phyloP scores from a whole-genome alignment of 2,888 invertebrate species.

The Eudasyphora cyanicolor region DNA sequence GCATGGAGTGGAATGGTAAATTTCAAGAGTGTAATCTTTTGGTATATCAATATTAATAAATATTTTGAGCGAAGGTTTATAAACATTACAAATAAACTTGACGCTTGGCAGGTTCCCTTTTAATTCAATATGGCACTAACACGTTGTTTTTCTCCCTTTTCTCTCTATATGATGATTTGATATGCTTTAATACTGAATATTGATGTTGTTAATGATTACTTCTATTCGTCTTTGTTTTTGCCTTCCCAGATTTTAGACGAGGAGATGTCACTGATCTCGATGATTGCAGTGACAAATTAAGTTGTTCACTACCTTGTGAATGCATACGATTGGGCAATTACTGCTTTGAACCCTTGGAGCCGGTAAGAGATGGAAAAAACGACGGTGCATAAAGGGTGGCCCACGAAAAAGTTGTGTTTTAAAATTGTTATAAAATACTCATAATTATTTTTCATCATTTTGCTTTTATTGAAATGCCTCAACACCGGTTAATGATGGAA shows the following conservation, averaged over 20 bases:
- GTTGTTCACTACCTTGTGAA: slow-evolving; percentile 85
- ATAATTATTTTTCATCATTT: too few species aligned
- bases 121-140: slow-evolving; percentile 11
- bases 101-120: neutral
- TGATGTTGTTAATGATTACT: slow-evolving; percentile 1
- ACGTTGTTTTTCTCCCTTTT: too few species aligned
- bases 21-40: neutral
- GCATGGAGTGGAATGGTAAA: slow-evolving; percentile 59
- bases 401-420: too few species aligned
- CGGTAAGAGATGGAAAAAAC: slow-evolving; percentile 81
- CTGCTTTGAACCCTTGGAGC: slow-evolving; percentile 87
- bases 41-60: too few species aligned
- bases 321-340: slow-evolving; percentile 93
- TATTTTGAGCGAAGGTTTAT: neutral
- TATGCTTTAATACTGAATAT: neutral
- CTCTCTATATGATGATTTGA: neutral
- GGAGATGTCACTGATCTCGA: slow-evolving; percentile 80
- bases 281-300: slow-evolving; percentile 80
- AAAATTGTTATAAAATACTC: too few species aligned
- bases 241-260: slow-evolving; percentile 83
- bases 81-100: neutral
- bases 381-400: neutral
- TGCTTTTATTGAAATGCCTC: too few species aligned
- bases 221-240: too few species aligned
- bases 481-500: too few species aligned